Conservation (phyloP, 2,888 invertebrate genomes). For the Clostera curtula region DNA sequence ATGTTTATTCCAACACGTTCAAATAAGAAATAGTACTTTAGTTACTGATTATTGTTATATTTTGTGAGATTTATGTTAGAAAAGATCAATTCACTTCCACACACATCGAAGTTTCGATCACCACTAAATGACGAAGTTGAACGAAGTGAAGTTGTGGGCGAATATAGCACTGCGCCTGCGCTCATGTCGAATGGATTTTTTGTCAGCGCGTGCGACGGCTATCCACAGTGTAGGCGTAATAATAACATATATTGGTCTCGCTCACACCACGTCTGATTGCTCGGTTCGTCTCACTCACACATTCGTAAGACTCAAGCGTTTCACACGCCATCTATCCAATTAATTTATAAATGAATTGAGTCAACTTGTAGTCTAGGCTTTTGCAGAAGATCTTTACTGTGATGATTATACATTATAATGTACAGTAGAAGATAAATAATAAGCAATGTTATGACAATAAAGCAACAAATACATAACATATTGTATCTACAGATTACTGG, state of each 20-base stretch:
- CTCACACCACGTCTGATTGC: conserved; percentile 30
- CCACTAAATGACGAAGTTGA: conserved; percentile 71
- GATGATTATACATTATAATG: too few relatives aligned
- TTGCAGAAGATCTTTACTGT: too few relatives aligned
- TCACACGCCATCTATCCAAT: conserved; percentile 59
- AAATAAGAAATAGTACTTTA: conserved; percentile 63
- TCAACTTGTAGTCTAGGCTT: conserved; percentile 16
- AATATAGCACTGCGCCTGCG: conserved; percentile 69
- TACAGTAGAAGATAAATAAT: too few relatives aligned
- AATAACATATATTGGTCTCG: conserved; percentile 52
- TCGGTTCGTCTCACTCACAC: conserved; percentile 30
- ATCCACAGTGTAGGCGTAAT: conserved; percentile 66
- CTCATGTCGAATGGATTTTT: conserved; percentile 62
- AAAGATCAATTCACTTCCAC: conserved; percentile 73
- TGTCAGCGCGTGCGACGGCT: conserved; percentile 68
- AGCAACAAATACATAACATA: too few relatives aligned
- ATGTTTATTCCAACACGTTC: conserved; percentile 61
- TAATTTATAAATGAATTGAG: conserved; percentile 26
- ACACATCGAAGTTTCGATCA: conserved; percentile 71
- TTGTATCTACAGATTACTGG: too few relatives aligned
- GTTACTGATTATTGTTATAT: conserved; percentile 71
- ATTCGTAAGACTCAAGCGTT: conserved; percentile 27
- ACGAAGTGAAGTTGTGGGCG: conserved; percentile 73
- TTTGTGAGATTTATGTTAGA: conserved; percentile 72
- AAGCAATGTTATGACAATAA: too few relatives aligned